Conservation (phyloP, 2,113 vertebrate species). For the Neodon shergylaensis region DNA sequence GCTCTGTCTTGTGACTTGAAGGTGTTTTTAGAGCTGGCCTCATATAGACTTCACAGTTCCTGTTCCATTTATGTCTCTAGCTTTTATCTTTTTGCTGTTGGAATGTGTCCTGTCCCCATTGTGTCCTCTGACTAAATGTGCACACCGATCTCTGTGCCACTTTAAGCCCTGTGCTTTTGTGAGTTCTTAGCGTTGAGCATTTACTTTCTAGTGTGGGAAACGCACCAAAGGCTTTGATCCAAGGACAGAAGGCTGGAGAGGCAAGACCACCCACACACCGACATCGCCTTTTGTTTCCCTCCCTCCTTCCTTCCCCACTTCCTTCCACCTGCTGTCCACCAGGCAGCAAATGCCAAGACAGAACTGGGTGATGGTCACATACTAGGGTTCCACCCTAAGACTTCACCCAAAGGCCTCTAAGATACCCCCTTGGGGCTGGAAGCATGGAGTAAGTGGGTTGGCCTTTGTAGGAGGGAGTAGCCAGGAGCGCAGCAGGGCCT, state of each 20-base stretch:
- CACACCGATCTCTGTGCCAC: not conserved
- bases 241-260: not conserved
- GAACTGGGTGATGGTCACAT: too few species aligned
- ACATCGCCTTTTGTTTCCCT: not conserved
- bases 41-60: rapidly evolving
- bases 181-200: not conserved
- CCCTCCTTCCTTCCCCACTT: not conserved
- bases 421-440: not conserved
- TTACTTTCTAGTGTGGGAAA: not conserved
- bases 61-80: not conserved
- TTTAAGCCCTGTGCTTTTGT: not conserved
- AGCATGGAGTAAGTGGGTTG: too few species aligned
- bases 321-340: not conserved
- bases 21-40: not conserved
- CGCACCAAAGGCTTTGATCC: not conserved
- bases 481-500: not conserved
- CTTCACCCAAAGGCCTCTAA: not conserved
- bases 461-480: not conserved
- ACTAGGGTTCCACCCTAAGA: not conserved
- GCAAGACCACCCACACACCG: not conserved
- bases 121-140: not conserved
- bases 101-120: not conserved
- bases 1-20: not conserved
- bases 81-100: not conserved
- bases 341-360: not conserved